Percentiles rank a stretch among this genome's conserved stretches.
Evolutionary conservation across 2,888 invertebrate genomes (phyloP).

Genomic region (Spatulosminthurus flaviceps): DNA sequence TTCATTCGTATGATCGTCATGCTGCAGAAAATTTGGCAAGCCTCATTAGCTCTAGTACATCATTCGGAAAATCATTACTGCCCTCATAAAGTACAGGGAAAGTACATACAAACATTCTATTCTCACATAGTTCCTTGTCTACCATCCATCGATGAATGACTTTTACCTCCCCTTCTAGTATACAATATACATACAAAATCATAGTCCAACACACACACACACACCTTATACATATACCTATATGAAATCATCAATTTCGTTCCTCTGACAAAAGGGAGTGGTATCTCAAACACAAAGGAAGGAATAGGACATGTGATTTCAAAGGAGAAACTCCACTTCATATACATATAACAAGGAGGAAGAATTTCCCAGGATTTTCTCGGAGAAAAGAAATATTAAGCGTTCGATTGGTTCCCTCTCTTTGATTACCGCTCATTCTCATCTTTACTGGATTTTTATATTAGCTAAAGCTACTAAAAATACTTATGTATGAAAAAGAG

Average conservation of each 20-base stretch:
- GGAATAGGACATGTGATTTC: too few relatives aligned
- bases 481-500: neutral
- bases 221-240: neutral
- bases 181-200: too few relatives aligned
- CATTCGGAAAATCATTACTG: constrained; percentile 29
- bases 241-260: neutral
- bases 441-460: neutral
- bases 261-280: too few relatives aligned
- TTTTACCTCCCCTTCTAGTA: too few relatives aligned
- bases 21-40: constrained; percentile 29
- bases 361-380: constrained; percentile 1
- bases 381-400: neutral
- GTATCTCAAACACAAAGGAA: too few relatives aligned
- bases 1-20: constrained; percentile 4
- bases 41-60: constrained; percentile 23
- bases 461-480: too few relatives aligned
- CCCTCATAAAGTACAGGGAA: neutral
- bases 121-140: neutral
- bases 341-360: neutral
- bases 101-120: neutral
- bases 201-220: too few relatives aligned
- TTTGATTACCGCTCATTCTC: constrained; percentile 14
- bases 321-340: too few relatives aligned
- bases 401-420: constrained; percentile 2
- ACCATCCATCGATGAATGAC: neutral